Evolutionary conservation across 2,888 invertebrate genomes (phyloP).

Genomic region (Meloe dianella): DNA sequence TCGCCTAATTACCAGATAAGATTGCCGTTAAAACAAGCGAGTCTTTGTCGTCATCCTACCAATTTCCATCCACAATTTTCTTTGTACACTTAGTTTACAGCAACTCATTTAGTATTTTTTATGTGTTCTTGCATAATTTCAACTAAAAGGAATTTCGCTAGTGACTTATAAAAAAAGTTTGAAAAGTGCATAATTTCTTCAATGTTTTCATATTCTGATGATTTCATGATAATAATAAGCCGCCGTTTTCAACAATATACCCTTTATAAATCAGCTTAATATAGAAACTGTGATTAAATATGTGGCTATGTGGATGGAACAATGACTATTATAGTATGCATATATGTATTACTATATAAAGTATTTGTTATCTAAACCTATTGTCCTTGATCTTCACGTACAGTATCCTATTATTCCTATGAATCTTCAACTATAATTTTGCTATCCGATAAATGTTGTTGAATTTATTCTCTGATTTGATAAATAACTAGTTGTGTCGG

Average conservation of each 20-base stretch:
- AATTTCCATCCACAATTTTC: conserved; percentile 36
- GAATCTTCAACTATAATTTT: conserved; percentile 16
- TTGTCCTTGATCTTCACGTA: conserved; percentile 37
- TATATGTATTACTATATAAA: conserved; percentile 28
- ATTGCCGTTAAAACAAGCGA: conserved; percentile 46
- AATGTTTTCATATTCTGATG: not conserved
- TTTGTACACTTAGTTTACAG: conserved; percentile 36
- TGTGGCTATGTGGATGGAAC: conserved; percentile 25
- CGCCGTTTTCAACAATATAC: conserved; percentile 3
- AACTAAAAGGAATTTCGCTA: conserved; percentile 35
- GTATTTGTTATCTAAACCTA: conserved; percentile 33
- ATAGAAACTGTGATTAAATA: conserved; percentile 20
- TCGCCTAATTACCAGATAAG: conserved; percentile 54
- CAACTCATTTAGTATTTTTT: conserved; percentile 41
- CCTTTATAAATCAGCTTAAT: conserved; percentile 12
- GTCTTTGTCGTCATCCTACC: conserved; percentile 44
- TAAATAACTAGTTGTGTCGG: conserved; percentile 1
- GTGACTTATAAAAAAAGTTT: conserved; percentile 38
- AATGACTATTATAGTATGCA: conserved; percentile 32
- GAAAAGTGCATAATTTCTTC: not conserved
- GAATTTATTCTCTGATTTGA: not conserved
- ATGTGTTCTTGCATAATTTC: conserved; percentile 36
- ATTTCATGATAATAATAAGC: conserved; percentile 10
- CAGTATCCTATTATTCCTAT: conserved; percentile 20
- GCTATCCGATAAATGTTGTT: conserved; percentile 9